Base-by-base conservation (phyloP, 2,797 vertebrate species). In the Merluccius polli region DNA sequence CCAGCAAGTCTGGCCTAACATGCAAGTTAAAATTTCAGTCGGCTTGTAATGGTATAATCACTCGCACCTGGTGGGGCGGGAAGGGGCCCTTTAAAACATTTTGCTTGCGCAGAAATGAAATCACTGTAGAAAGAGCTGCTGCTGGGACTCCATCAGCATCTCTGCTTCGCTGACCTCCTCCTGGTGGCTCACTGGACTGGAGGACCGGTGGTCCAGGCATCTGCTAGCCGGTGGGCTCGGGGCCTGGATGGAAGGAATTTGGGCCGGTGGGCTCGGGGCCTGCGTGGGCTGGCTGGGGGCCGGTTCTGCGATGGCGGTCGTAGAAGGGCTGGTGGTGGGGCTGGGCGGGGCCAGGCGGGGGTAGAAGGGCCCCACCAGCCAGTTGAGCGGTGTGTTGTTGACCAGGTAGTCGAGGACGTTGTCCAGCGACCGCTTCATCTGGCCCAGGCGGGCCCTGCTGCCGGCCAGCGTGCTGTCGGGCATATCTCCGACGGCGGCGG, bases 301-400 rank as follows among this genome's bases (percentile, higher is more conserved):
- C n/a, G 21, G 52, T 59, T 9, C 24, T 24, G 41, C 24, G 52
- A 70, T n/a, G 36, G 31, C 0, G 48, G 35, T 0, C 0, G 16
- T 52, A 0, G 12, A 0, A n/a, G n/a, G n/a, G n/a, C n/a, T n/a
- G n/a, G 76, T 70, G 5, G 13, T 18, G 1, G 30, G 36, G 0
- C 1, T 6, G 8, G 0, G 3, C 2, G 82, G 77, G 24, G 13
- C 78, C 80, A 94, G 69, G 16, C 90, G 91, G 8, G 94, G 93
- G 91, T 97, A 96, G 93, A 98, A 98, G n/a, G 98, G 97, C 87
- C 98, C 98, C 79, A 99, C 96, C 91, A 99, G 93, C 97, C 97
- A 99, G 91, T 97, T 98, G 87, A 99, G 96, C 0, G 97, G 96
- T 0, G 96, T 98, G 94, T 98, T 99, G 90, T 99, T 98, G 91